Evolutionary conservation across 2,888 invertebrate species (phyloP).

Genomic region (Hyalella azteca): DNA sequence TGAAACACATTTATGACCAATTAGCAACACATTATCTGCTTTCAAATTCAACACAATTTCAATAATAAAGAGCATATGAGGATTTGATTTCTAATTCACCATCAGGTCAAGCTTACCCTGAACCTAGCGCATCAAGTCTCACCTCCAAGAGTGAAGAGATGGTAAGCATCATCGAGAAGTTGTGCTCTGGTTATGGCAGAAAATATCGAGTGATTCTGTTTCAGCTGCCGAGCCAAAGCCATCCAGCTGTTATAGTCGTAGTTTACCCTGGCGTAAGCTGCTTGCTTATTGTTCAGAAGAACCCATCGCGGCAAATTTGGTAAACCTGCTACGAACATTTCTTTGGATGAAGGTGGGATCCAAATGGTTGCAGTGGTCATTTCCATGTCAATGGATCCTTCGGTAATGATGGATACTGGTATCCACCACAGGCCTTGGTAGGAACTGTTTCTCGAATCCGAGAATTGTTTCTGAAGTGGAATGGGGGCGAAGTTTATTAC

Average conservation of each 20-base stretch:
- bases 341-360: slow-evolving; percentile 14
- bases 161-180: slow-evolving; percentile 28
- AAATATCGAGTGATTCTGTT: slow-evolving; percentile 15
- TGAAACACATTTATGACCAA: neutral
- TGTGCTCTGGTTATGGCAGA: slow-evolving; percentile 1
- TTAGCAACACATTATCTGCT: neutral
- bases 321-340: slow-evolving; percentile 25
- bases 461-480: slow-evolving; percentile 5
- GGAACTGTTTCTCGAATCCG: neutral
- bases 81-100: too few relatives aligned
- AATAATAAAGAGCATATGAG: neutral
- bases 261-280: slow-evolving; percentile 15
- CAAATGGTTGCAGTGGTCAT: slow-evolving; percentile 22
- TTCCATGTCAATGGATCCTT: slow-evolving; percentile 27
- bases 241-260: slow-evolving; percentile 33
- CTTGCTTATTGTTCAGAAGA: slow-evolving; percentile 4
- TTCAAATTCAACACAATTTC: neutral
- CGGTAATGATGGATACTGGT: slow-evolving; percentile 22
- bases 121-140: neutral
- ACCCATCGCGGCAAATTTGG: slow-evolving; percentile 30
- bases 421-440: slow-evolving; percentile 22
- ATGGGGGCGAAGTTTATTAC: too few relatives aligned
- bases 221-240: neutral
- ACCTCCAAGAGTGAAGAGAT: slow-evolving; percentile 20
- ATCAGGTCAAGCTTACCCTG: too few relatives aligned